Percentiles rank a stretch among this genome's conserved stretches.
These are phyloP conservation scores for Eristalis tenax DNA, from an alignment of 2,888 invertebrate genomes.

Conservation along the genomic window DNA sequence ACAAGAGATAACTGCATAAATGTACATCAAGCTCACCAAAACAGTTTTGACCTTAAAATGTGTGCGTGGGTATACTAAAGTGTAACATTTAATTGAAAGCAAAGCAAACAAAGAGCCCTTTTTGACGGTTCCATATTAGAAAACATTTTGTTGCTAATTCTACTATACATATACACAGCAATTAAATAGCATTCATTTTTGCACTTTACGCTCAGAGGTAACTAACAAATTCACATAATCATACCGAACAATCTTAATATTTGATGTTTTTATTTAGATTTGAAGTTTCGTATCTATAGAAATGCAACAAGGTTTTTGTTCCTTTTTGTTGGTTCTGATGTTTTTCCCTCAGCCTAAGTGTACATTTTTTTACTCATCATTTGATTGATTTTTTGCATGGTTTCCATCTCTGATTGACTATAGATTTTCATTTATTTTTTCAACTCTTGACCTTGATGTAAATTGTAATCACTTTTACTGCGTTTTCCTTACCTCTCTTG, in stretches of 20 bases:
- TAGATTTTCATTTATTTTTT: background rate
- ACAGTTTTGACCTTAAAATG: conserved; percentile 40
- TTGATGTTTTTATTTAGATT: conserved; percentile 20
- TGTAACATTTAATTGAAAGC: background rate
- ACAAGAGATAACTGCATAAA: conserved; percentile 59
- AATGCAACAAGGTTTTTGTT: conserved; percentile 21
- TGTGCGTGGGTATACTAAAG: conserved; percentile 52
- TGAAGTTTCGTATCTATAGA: background rate
- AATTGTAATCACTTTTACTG: background rate
- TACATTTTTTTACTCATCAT: background rate
- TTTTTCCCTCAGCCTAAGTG: background rate
- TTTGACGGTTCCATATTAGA: background rate
- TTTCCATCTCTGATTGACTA: background rate
- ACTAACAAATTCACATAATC: conserved; percentile 52
- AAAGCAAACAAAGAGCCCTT: background rate
- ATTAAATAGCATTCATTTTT: conserved; percentile 21
- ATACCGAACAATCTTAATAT: background rate
- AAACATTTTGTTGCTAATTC: conserved; percentile 44
- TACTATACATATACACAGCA: conserved; percentile 25
- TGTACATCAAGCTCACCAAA: conserved; percentile 64
- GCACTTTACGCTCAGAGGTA: conserved; percentile 58
- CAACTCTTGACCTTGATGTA: background rate
- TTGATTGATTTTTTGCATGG: background rate
- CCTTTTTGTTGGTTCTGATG: background rate
- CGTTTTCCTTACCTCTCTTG: background rate